These are phyloP conservation scores for Cardinalis cardinalis DNA, from an alignment of 2,113 vertebrate species.

Conservation along the genomic window DNA sequence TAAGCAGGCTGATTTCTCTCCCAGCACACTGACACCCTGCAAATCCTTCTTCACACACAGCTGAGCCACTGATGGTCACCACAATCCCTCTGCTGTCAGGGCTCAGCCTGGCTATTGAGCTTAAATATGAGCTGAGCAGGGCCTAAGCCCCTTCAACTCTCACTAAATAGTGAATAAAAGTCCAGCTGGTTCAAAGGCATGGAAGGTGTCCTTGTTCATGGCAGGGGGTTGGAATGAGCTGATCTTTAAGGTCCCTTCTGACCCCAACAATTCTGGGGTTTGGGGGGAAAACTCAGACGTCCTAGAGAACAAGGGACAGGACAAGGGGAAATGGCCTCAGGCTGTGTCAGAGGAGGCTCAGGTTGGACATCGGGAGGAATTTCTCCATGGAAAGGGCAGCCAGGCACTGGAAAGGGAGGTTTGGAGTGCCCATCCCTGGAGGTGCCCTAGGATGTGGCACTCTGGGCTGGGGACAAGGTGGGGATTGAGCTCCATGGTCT, in stretches of 20 bases:
- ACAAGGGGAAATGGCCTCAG: rapidly evolving
- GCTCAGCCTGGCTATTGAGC: rapidly evolving
- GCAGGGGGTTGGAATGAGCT: not conserved
- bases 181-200: rapidly evolving
- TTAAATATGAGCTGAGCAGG: not conserved
- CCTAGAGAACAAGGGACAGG: not conserved
- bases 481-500: rapidly evolving
- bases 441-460: rapidly evolving
- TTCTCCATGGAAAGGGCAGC: rapidly evolving
- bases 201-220: not conserved
- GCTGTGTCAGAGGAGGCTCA: not conserved
- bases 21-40: not conserved
- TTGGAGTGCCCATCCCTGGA: not conserved
- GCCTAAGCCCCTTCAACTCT: not conserved
- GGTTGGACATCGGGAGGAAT: not conserved
- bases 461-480: not conserved
- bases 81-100: not conserved
- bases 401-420: not conserved
- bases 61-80: not conserved
- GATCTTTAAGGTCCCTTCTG: not conserved
- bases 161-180: rapidly evolving
- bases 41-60: not conserved
- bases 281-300: rapidly evolving
- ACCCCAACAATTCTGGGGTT: not conserved
- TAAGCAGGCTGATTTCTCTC: not conserved